These are phyloP conservation scores for Centroberyx gerrardi DNA, from an alignment of 2,797 vertebrate genomes.

Conservation along the genomic window DNA sequence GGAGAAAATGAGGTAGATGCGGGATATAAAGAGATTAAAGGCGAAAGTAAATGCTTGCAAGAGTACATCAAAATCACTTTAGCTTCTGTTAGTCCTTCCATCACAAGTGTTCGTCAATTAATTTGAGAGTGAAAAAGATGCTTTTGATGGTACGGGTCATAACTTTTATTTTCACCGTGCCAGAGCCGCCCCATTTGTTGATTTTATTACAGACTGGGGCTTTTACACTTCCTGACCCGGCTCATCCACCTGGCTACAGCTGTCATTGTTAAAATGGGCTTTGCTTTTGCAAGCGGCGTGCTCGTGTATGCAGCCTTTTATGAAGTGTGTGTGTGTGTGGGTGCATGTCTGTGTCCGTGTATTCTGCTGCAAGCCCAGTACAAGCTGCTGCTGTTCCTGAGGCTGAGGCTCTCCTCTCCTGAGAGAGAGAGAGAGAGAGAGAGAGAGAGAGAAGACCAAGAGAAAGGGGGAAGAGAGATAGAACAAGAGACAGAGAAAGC, in stretches of 20 bases:
- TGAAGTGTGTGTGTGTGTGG: neutral
- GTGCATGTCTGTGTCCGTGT: neutral
- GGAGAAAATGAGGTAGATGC: conserved; percentile 38
- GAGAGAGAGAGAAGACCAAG: too few relatives aligned
- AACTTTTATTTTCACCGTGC: conserved; percentile 42
- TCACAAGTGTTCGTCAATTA: conserved; percentile 28
- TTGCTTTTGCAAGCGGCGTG: conserved; percentile 8
- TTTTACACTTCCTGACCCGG: conserved; percentile 38
- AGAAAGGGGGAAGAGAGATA: neutral
- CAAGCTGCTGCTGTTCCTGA: conserved; percentile 21
- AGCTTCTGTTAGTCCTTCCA: conserved; percentile 14
- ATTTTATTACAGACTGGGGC: conserved; percentile 43
- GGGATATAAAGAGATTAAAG: conserved; percentile 55
- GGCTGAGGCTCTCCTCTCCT: conserved; percentile 17
- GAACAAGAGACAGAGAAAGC: neutral
- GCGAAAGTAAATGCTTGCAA: conserved; percentile 55
- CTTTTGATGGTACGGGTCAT: conserved; percentile 16
- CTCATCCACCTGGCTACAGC: conserved; percentile 33
- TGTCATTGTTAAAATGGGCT: conserved; percentile 27
- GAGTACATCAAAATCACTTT: conserved; percentile 56
- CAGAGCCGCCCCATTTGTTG: conserved; percentile 9
- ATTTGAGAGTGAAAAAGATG: conserved; percentile 26
- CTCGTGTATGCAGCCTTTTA: neutral
- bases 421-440: conserved; percentile 22
- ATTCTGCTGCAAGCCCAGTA: conserved; percentile 10